Base-by-base conservation (phyloP, 2,113 vertebrate species). In the Oryzias javanicus region DNA sequence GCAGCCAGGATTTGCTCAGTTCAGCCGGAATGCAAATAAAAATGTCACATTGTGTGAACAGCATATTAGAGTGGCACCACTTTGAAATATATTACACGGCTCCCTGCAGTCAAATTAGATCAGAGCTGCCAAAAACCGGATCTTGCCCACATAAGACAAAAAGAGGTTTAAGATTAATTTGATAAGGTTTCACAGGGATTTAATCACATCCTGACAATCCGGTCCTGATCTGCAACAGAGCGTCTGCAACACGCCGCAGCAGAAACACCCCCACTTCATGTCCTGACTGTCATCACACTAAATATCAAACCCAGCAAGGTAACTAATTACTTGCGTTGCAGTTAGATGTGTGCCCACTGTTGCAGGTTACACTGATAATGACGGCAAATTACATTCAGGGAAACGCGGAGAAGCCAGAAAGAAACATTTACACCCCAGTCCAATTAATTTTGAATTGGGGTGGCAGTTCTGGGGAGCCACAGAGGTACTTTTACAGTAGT, bases 1-100 rank as follows among this genome's bases (percentile, higher is more conserved):
- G 13, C 62, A 60, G 59, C 66, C 69, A 51, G 63, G 62, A 73
- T 67, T 64, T 70, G 41, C 24, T 68, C 42, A 27, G 20, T 60
- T 44, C 58, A 53, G 80, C 15, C 56, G 65, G 29, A 55, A 44
- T 49, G 55, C 66, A 64, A 74, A 74, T 20, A 53, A 42, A 60
- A 14, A n/a, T 1, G 59, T 65, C 70, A 57, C 6, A 40, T 40
- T 12, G n/a, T 53, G 24, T 40, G 29, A 53, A 53, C 27, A 14
- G 51, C 27, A 10, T n/a, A 17, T 51, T 29, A 51, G 49, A 51
- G 24, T 50, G 12, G 25, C 29, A 8, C 50, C 24, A 35, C 16
- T 18, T 29, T 29, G 17, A 35, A 53, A 53, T 17, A 35, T 16
- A 69, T 72, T 29, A 35, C 50, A 53, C 25, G 12, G 13, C 25